phyloP scores from a whole-genome alignment of 2,888 invertebrate species.

The Bhutanitis thaidina region DNA sequence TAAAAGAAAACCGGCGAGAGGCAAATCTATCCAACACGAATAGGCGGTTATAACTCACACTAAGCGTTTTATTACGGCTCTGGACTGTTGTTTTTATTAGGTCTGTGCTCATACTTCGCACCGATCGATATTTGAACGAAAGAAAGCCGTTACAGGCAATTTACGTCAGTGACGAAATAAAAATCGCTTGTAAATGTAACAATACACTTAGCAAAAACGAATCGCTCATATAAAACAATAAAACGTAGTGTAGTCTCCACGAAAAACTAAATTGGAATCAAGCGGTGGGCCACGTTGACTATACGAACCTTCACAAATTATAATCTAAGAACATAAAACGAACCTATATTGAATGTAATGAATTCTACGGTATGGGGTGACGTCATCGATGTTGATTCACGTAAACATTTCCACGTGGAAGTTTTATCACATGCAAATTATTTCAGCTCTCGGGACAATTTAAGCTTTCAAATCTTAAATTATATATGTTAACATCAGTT shows the following conservation, averaged over 20 bases:
- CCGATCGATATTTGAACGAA: background rate
- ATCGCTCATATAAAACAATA: conserved; percentile 36
- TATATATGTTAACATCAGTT: conserved; percentile 29
- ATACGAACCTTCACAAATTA: conserved; percentile 48
- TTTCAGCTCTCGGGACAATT: conserved; percentile 27
- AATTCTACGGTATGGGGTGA: conserved; percentile 27
- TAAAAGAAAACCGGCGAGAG: background rate
- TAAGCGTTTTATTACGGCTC: background rate
- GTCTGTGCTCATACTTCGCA: no score
- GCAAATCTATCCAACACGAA: background rate
- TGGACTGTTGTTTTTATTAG: background rate
- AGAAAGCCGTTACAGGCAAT: no score
- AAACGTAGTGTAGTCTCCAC: background rate
- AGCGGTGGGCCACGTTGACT: conserved; percentile 74
- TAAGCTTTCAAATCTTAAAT: conserved; percentile 30
- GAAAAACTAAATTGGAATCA: conserved; percentile 37
- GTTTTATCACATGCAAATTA: no score
- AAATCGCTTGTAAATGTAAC: background rate
- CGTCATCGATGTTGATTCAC: background rate
- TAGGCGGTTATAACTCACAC: background rate
- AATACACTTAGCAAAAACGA: background rate
- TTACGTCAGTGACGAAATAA: background rate
- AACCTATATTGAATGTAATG: conserved; percentile 34
- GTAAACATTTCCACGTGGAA: no score
- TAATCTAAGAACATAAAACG: conserved; percentile 42